Conservation (phyloP, 1,140 invertebrate species). For the Periplaneta americana region DNA sequence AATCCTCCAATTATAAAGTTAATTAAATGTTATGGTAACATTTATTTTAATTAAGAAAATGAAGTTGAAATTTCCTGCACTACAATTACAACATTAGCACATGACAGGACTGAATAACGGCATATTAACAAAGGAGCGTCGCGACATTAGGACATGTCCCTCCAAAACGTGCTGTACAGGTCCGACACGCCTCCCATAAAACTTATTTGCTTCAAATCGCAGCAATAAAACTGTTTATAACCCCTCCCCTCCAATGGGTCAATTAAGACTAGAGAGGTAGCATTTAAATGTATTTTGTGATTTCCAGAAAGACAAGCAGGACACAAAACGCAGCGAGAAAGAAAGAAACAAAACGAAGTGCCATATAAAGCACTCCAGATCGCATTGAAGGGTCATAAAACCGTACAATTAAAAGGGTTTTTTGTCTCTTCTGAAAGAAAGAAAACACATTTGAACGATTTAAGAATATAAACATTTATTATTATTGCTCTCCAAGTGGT, state of each 20-base stretch:
- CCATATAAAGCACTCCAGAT: background rate
- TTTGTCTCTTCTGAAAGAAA: background rate
- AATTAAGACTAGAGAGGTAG: background rate
- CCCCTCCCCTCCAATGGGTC: background rate
- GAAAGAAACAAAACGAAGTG: background rate
- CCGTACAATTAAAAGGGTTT: background rate
- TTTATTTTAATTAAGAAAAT: too few species aligned
- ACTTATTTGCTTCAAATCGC: background rate
- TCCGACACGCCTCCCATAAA: background rate
- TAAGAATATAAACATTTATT: background rate
- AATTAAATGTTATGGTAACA: too few species aligned
- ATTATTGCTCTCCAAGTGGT: background rate
- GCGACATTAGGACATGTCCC: background rate
- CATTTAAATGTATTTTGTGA: background rate
- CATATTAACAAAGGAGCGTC: too few species aligned
- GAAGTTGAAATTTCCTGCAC: too few species aligned
- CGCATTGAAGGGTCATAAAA: background rate
- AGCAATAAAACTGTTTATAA: background rate
- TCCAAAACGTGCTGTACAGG: background rate
- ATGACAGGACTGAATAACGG: too few species aligned
- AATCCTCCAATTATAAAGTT: too few species aligned
- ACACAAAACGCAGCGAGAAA: background rate
- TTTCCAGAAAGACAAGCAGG: background rate
- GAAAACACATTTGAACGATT: background rate
- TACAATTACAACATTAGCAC: too few species aligned